These are phyloP conservation scores for Drosophila merina DNA, from an alignment of 2,888 invertebrate genomes.

Conservation along the genomic window DNA sequence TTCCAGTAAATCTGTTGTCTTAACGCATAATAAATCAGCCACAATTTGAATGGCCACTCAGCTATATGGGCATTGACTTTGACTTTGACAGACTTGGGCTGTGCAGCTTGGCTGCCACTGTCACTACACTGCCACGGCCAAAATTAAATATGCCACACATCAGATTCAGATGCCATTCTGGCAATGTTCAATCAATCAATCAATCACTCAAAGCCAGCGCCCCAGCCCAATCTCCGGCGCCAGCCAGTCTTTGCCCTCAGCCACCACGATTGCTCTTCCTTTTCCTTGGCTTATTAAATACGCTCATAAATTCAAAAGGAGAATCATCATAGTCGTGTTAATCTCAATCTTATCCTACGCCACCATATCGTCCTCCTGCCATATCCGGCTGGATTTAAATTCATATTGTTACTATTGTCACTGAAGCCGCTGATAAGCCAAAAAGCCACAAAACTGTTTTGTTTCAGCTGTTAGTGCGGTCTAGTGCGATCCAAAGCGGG, in stretches of 20 bases:
- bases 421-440: slow-evolving; percentile 47
- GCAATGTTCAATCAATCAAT: slow-evolving; percentile 77
- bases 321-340: neutral
- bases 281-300: slow-evolving; percentile 69
- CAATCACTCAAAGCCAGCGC: slow-evolving; percentile 74
- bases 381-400: slow-evolving; percentile 5
- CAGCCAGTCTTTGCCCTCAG: neutral
- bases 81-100: slow-evolving; percentile 10
- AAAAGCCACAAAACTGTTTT: slow-evolving; percentile 41
- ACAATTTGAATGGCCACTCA: slow-evolving; percentile 59
- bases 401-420: slow-evolving; percentile 9
- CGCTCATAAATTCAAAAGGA: slow-evolving; percentile 75
- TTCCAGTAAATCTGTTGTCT: slow-evolving; percentile 73
- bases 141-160: slow-evolving; percentile 76
- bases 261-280: neutral
- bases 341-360: neutral
- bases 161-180: slow-evolving; percentile 75
- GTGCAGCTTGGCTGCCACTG: neutral
- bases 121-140: slow-evolving; percentile 23
- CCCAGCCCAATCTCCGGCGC: slow-evolving; percentile 48
- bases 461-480: slow-evolving; percentile 18
- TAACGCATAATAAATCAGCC: slow-evolving; percentile 78
- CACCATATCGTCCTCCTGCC: neutral
- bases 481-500: neutral
- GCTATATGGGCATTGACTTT: slow-evolving; percentile 55